Conservation (phyloP, 2,113 vertebrate species). For the Lathamus discolor region DNA sequence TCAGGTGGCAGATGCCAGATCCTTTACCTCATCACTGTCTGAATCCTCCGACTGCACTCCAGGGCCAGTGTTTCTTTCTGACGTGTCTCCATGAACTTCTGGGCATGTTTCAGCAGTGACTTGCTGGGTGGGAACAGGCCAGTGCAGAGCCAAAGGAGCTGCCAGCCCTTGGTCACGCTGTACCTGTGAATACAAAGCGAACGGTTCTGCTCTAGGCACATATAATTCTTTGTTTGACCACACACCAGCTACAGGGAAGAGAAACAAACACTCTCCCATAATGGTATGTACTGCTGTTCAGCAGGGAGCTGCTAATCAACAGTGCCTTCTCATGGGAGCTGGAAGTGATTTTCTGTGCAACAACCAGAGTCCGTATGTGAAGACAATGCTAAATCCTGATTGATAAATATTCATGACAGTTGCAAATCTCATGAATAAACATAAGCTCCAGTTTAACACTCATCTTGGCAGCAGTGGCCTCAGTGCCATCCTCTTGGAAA, state of each 20-base stretch:
- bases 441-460: background rate
- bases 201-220: background rate
- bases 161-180: constrained; percentile 91
- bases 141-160: constrained; percentile 93
- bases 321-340: background rate
- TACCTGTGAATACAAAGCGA: constrained; percentile 73
- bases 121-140: constrained; percentile 91
- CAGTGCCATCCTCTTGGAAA: background rate
- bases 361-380: background rate
- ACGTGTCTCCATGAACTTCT: constrained; percentile 88
- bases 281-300: background rate
- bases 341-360: background rate
- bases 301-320: background rate
- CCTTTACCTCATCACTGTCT: constrained; percentile 85
- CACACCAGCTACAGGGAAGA: background rate
- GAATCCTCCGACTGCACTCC: constrained; percentile 84
- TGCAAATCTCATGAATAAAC: constrained; percentile 6
- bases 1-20: too few relatives aligned
- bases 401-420: background rate
- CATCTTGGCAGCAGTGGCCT: background rate
- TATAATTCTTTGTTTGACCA: background rate
- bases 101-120: constrained; percentile 82
- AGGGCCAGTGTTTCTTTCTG: constrained; percentile 77
- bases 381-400: background rate
- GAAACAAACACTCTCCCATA: background rate